Evolutionary conservation across 2,113 vertebrate species (phyloP), one percentile per base, ranked within the genome.

Genomic region (Cacatua alba): DNA sequence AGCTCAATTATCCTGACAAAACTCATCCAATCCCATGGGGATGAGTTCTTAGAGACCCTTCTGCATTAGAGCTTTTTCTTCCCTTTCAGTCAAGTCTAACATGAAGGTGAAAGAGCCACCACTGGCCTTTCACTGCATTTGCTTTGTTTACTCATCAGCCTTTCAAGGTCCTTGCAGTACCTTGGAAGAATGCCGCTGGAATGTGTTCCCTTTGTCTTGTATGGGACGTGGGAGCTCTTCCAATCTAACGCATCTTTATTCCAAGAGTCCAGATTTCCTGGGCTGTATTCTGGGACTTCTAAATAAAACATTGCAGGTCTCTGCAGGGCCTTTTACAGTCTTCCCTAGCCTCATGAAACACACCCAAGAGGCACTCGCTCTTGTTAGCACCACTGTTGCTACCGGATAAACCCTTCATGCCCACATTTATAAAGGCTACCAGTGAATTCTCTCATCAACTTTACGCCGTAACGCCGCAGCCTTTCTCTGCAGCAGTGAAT

Each of bases 261-360:
- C 85, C 65, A 48, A 59, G 77, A 85, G 59, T 31, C 59, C 82
- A 77, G 64, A 78, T 91, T 94, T 95, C 76, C 83, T 81, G 74
- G 55, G 57, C 41, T 72, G n/a, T 64, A 86, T 79, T 83, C 81
- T 78, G 83, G 68, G 86, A 82, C 91, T 91, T 78, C 78, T 76
- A 78, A 86, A 75, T 70, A 85, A 96, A 93, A 82, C 39, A 79
- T 20, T 24, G 31, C 2, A 0, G 23, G 43, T 55, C 63, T 68
- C 67, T 52, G 48, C 43, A 82, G 87, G 79, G 46, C 33, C 80
- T 72, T 95, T 95, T 82, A 55, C 67, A 67, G 31, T 24, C 63
- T 69, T 68, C 49, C 57, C 67, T 33, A 80, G 23, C 67, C 23
- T 86, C 33, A 2, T 18, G 31, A 94, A 95, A 65, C 31, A 68